A percentile compares a stretch with the other conserved stretches of the same genome.
These are phyloP conservation scores for Sylvia atricapilla DNA, from an alignment of 2,113 vertebrate genomes.

Conservation along the genomic window DNA sequence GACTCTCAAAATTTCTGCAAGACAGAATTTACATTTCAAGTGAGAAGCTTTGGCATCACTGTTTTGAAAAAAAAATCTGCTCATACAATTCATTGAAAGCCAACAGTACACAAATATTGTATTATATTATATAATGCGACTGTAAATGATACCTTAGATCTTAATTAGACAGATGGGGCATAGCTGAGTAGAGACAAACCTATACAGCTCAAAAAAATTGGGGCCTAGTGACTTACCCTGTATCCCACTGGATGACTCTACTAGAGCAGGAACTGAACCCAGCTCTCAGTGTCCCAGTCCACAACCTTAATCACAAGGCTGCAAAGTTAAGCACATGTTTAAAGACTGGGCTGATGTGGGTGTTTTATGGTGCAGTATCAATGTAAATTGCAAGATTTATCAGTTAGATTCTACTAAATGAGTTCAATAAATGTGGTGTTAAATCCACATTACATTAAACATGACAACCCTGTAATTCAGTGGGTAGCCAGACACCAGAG, in stretches of 20 bases:
- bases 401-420: not conserved
- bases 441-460: not conserved
- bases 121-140: not conserved
- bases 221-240: slow-evolving; percentile 59
- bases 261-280: slow-evolving; percentile 62
- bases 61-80: not conserved
- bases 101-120: not conserved
- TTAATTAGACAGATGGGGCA: not conserved
- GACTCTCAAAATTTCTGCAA: not conserved
- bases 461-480: not conserved
- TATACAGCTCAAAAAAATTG: slow-evolving; percentile 18
- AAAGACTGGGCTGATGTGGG: slow-evolving; percentile 41
- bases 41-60: not conserved
- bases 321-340: slow-evolving; percentile 62
- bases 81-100: not conserved
- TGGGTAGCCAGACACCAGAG: not conserved
- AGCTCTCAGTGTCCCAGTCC: slow-evolving; percentile 62
- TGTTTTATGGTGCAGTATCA: slow-evolving; percentile 33
- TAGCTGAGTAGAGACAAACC: slow-evolving; percentile 27
- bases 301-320: slow-evolving; percentile 67
- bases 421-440: not conserved
- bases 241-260: slow-evolving; percentile 53
- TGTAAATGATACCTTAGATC: not conserved
- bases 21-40: not conserved
- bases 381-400: slow-evolving; percentile 11